Conservation (phyloP, 2,797 vertebrate genomes). For the Neostethus bicornis region DNA sequence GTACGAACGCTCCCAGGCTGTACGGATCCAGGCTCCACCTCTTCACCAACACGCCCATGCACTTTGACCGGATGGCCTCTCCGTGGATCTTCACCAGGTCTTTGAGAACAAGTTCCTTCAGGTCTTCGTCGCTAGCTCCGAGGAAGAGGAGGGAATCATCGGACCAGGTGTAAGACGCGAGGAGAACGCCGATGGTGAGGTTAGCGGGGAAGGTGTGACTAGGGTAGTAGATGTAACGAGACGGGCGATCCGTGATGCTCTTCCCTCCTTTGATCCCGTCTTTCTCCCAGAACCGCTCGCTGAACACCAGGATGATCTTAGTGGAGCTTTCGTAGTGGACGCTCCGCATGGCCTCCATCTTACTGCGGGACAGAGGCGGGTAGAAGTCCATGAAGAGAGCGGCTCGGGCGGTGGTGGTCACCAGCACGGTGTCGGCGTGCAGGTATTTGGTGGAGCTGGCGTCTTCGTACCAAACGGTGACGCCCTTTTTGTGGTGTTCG, state of each 20-base stretch:
- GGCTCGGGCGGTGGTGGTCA: conserved; percentile 80
- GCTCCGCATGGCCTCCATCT: conserved; percentile 43
- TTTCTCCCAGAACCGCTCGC: conserved; percentile 33
- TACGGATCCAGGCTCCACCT: conserved; percentile 74
- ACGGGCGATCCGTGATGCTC: conserved; percentile 45
- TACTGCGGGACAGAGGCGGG: conserved; percentile 64
- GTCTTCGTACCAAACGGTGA: conserved; percentile 55
- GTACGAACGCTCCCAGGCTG: conserved; percentile 71
- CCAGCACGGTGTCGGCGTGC: conserved; percentile 64
- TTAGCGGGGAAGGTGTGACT: conserved; percentile 41
- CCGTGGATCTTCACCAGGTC: conserved; percentile 78
- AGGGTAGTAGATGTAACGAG: conserved; percentile 55
- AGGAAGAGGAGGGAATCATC: conserved; percentile 48
- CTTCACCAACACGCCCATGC: conserved; percentile 74
- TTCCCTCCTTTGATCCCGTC: conserved; percentile 46
- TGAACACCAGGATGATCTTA: conserved; percentile 60
- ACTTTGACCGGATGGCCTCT: conserved; percentile 38
- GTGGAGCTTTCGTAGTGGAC: conserved; percentile 59
- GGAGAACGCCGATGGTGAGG: conserved; percentile 16
- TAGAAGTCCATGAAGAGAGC: conserved; percentile 73
- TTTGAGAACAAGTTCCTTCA: conserved; percentile 57
- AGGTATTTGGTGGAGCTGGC: conserved; percentile 5
- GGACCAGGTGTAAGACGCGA: conserved; percentile 61
- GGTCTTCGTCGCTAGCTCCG: conserved; percentile 25
- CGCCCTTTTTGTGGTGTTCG: conserved; percentile 40